A percentile compares a stretch with the other conserved stretches of the same genome.
Conservation (phyloP, 1,140 invertebrate species). For the Papilio polytes region DNA sequence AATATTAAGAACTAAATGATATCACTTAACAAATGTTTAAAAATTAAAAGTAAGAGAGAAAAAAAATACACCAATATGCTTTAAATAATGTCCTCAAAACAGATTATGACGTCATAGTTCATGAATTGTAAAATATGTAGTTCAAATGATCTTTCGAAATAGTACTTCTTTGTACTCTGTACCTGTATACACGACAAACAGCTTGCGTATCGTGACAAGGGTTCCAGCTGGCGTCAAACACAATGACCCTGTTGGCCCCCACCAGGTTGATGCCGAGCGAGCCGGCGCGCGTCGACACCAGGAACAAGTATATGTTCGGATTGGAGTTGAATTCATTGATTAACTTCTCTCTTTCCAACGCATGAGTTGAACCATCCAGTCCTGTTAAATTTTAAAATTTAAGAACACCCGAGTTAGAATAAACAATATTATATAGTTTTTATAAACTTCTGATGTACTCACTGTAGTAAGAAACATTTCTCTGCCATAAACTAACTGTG, state of each 20-base stretch:
- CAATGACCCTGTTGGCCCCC: constrained; percentile 98
- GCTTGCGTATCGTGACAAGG: constrained; percentile 99
- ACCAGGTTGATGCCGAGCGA: constrained; percentile 99
- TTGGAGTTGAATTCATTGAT: constrained; percentile 99
- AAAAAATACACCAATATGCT: not conserved
- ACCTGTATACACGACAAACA: constrained; percentile 97
- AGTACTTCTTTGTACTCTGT: not conserved
- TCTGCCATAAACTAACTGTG: constrained; percentile 90
- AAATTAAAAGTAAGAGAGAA: not conserved
- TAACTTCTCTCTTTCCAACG: constrained; percentile 96
- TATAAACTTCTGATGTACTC: constrained; percentile 79
- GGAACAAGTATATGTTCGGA: constrained; percentile 94
- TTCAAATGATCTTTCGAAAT: not conserved
- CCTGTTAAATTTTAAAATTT: constrained; percentile 77
- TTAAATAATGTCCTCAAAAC: not conserved
- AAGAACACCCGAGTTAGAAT: not conserved
- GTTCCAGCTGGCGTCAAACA: constrained; percentile 99
- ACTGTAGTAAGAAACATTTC: constrained; percentile 96
- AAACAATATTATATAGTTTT: not conserved
- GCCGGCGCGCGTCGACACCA: constrained; percentile 98
- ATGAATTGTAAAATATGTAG: not conserved
- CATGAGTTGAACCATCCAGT: constrained; percentile 97
- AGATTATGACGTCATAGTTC: not conserved
- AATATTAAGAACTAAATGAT: constrained; percentile 1
- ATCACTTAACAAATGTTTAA: not conserved